Evolutionary conservation across 1,140 invertebrate genomes (phyloP).

Genomic region (Drosophila bipectinata): DNA sequence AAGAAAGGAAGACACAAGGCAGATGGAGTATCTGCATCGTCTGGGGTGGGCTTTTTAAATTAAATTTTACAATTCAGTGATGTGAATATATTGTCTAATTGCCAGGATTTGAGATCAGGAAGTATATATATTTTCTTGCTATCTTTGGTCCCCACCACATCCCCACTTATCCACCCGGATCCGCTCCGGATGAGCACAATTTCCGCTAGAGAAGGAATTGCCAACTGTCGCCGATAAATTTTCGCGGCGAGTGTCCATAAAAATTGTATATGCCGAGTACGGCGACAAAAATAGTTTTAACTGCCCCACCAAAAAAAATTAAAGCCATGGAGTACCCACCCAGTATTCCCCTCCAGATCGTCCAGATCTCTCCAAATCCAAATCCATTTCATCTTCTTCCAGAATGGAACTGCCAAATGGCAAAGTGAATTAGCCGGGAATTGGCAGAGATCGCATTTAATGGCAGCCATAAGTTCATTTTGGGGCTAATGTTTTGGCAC

Average conservation of each 20-base stretch:
- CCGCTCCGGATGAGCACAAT: constrained; percentile 68
- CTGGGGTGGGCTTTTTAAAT: constrained; percentile 45
- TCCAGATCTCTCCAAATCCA: not conserved
- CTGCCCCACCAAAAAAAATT: constrained; percentile 29
- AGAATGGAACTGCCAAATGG: constrained; percentile 67
- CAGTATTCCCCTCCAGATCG: not conserved
- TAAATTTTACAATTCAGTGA: constrained; percentile 19
- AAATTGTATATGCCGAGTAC: constrained; percentile 11
- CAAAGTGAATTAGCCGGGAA: constrained; percentile 48
- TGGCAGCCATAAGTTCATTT: constrained; percentile 17
- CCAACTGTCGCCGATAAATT: constrained; percentile 80
- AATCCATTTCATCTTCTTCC: constrained; percentile 28
- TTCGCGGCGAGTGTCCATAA: constrained; percentile 45
- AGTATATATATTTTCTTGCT: constrained; percentile 23
- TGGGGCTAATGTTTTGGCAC: not conserved
- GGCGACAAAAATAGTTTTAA: constrained; percentile 59
- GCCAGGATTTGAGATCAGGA: constrained; percentile 67
- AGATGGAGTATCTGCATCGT: not conserved
- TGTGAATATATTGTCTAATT: constrained; percentile 53
- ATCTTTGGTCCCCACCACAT: not conserved
- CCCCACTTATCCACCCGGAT: not conserved
- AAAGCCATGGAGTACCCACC: too few relatives aligned
- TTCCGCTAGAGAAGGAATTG: constrained; percentile 59
- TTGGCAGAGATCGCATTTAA: constrained; percentile 18
- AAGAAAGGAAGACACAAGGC: not conserved